A percentile compares a stretch with the other conserved stretches of the same genome.
Conservation (phyloP, 2,888 invertebrate genomes). For the Apamea monoglypha region DNA sequence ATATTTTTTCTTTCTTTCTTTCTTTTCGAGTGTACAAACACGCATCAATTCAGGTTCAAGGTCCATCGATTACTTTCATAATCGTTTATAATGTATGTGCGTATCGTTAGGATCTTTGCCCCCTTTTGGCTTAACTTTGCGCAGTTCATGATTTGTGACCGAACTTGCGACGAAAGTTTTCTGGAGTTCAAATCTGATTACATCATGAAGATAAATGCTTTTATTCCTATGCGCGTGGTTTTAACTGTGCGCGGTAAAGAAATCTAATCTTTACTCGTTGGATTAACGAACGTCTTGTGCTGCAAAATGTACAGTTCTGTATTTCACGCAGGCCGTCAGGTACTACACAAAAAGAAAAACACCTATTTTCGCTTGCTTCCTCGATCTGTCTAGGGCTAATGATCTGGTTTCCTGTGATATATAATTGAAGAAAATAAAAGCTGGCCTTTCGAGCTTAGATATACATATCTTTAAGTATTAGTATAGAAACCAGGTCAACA, state of each 20-base stretch:
- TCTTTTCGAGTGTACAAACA: constrained; percentile 5
- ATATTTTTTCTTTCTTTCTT: too few species aligned
- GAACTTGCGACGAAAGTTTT: constrained; percentile 45
- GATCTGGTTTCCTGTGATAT: too few species aligned
- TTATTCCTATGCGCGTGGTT: constrained; percentile 47
- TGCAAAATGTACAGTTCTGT: too few species aligned
- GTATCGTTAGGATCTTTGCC: constrained; percentile 48
- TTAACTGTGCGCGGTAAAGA: constrained; percentile 11
- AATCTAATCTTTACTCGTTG: not conserved
- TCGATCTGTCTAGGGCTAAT: too few species aligned
- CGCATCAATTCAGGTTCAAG: constrained; percentile 50
- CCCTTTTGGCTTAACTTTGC: constrained; percentile 41
- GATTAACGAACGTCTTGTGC: too few species aligned
- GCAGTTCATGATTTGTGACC: constrained; percentile 52
- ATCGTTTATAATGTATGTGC: constrained; percentile 40
- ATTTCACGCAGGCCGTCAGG: too few species aligned
- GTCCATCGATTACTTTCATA: constrained; percentile 44
- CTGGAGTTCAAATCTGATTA: constrained; percentile 51
- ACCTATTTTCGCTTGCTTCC: too few species aligned
- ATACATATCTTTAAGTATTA: too few species aligned
- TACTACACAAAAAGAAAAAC: too few species aligned
- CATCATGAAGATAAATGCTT: constrained; percentile 48
- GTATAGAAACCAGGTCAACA: too few species aligned
- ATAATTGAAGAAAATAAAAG: too few species aligned
- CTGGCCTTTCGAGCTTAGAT: too few species aligned